phyloP scores from a whole-genome alignment of 1,140 invertebrate genomes.

The Brachystomella parvula region DNA sequence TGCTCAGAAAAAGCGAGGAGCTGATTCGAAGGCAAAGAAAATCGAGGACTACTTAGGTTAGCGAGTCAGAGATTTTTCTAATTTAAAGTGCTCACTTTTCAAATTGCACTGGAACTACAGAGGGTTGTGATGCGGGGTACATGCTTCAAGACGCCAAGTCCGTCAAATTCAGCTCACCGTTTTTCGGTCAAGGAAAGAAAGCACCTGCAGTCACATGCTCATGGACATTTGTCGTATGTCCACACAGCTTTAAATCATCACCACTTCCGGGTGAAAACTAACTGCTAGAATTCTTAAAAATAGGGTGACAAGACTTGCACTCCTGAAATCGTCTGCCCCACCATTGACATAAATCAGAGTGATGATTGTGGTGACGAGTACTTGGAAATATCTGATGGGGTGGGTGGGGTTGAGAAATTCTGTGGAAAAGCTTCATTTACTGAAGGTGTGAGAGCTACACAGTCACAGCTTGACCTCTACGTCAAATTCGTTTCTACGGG shows the following conservation, averaged over 20 bases:
- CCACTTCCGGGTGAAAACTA: background rate
- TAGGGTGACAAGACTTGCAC: background rate
- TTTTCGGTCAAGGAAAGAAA: background rate
- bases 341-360: background rate
- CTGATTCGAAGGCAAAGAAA: too few species aligned
- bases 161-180: background rate
- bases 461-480: background rate
- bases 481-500: background rate
- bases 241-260: background rate
- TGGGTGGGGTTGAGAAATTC: background rate
- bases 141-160: background rate
- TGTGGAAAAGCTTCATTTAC: background rate
- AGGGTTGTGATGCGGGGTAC: background rate
- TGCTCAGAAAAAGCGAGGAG: too few species aligned
- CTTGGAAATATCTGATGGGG: background rate
- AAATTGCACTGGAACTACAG: background rate
- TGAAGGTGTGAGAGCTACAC: background rate
- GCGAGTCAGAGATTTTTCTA: background rate
- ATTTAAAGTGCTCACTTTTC: background rate
- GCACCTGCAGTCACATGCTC: background rate
- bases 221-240: background rate
- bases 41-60: background rate
- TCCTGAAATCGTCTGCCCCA: background rate
- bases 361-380: background rate
- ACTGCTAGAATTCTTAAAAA: background rate